Evolutionary conservation across 2,113 vertebrate species (phyloP), one percentile per base, ranked within the genome.

Genomic region (Oxygymnocypris stewartii): DNA sequence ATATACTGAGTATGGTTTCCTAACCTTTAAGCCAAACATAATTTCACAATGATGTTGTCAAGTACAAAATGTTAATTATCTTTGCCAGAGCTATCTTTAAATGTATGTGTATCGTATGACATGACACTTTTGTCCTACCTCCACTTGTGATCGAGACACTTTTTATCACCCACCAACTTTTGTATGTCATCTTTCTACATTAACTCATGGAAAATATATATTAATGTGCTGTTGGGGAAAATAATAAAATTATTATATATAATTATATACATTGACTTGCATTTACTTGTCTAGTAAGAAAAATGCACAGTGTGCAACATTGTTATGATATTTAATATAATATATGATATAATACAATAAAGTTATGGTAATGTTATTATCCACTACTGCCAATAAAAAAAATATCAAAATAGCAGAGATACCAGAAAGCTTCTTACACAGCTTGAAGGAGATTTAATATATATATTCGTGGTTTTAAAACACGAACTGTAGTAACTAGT

Each of bases 41-140:
- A 79, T 65, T 67, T 67, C 6, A 71, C 23, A 86, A 42, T 44
- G 44, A 57, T 51, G 8, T 44, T 57, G 12, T 86, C 37, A 37
- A 63, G 69, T 67, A 47, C 37, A 44, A 84, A 75, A 49, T 71
- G 69, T n/a, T 77, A 16, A 76, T 85, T 28, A 23, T 65, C 69
- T 85, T 73, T 85, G 31, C 75, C 25, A 75, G 82, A 77, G 86
- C 73, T 82, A 79, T 79, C 57, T 47, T 83, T 83, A 37, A 37
- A 37, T 51, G 14, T 84, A 11, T 86, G 25, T 79, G 71, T 74
- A 51, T 78, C 31, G 84, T 88, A 86, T 77, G 37, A 63, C 86
- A 88, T 76, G 25, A 63, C 76, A 37, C 85, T 79, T 73, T 79
- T 74, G 82, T 87, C 82, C 86, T 84, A 84, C 86, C 86, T 79